A percentile compares a stretch with the other conserved stretches of the same genome.
Evolutionary conservation across 2,797 vertebrate genomes (phyloP).

Genomic region (Phoebastria nigripes): DNA sequence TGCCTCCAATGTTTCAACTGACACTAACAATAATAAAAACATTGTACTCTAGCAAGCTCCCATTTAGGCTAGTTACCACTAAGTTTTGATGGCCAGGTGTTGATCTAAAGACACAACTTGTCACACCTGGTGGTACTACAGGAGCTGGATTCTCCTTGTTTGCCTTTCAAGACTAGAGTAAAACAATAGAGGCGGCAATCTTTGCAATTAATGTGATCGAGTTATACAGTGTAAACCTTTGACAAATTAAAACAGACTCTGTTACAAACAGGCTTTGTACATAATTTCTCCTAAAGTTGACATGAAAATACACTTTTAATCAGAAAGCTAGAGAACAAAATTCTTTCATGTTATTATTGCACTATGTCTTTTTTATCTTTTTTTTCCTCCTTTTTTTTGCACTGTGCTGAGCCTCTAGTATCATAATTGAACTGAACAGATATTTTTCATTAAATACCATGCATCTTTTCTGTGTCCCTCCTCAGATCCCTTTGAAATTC

Average conservation of each 20-base stretch:
- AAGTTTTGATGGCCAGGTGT: not conserved
- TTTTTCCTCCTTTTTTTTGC: not conserved
- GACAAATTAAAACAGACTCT: conserved; percentile 50
- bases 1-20: not conserved
- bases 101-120: not conserved
- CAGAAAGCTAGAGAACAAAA: conserved; percentile 66
- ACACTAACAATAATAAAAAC: not conserved
- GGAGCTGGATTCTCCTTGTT: not conserved
- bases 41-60: not conserved
- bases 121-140: not conserved
- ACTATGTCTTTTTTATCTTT: conserved; percentile 23
- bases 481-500: conserved; percentile 46
- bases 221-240: conserved; percentile 9
- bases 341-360: conserved; percentile 57
- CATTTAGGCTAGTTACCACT: not conserved
- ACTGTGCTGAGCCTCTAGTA: conserved; percentile 4
- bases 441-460: conserved; percentile 62
- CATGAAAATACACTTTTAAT: conserved; percentile 72
- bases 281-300: conserved; percentile 58
- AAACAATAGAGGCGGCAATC: conserved; percentile 17
- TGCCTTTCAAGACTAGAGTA: not conserved
- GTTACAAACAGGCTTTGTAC: conserved; percentile 45
- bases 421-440: conserved; percentile 49
- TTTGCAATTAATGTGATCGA: conserved; percentile 35
- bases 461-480: conserved; percentile 14